Evolutionary conservation across 2,888 invertebrate species (phyloP).

Genomic region (Cheilosia vernalis): DNA sequence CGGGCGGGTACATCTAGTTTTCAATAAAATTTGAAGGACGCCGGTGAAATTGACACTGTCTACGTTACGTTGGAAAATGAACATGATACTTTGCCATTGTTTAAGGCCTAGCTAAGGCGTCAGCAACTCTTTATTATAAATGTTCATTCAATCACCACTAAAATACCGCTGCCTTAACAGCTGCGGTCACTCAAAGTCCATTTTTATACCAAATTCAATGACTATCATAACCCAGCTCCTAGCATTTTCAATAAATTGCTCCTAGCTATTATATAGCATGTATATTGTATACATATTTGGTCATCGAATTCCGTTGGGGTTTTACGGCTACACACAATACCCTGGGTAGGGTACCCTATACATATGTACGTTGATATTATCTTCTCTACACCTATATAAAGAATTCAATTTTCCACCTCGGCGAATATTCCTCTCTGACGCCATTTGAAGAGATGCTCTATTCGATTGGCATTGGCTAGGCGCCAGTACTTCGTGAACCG

Average conservation of each 20-base stretch:
- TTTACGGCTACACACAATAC: slow-evolving; percentile 2
- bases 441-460: slow-evolving; percentile 20
- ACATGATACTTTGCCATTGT: no score
- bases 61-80: no score
- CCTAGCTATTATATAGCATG: no score
- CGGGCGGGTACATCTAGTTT: no score
- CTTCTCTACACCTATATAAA: slow-evolving; percentile 9
- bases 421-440: slow-evolving; percentile 14
- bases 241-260: slow-evolving; percentile 12
- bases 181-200: not conserved
- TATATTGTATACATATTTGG: not conserved
- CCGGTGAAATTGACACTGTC: no score
- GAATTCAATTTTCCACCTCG: slow-evolving; percentile 63
- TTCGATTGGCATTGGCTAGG: slow-evolving; percentile 25
- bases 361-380: not conserved
- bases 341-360: not conserved
- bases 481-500: slow-evolving; percentile 16
- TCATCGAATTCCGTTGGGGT: slow-evolving; percentile 36
- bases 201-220: not conserved
- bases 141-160: no score
- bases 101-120: no score
- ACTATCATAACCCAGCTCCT: not conserved
- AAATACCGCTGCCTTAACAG: not conserved
- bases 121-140: no score
- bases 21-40: no score